Evolutionary conservation across 35 echinoderm and acorn worm species (phyloP).

Genomic region (Amphiura filiformis): DNA sequence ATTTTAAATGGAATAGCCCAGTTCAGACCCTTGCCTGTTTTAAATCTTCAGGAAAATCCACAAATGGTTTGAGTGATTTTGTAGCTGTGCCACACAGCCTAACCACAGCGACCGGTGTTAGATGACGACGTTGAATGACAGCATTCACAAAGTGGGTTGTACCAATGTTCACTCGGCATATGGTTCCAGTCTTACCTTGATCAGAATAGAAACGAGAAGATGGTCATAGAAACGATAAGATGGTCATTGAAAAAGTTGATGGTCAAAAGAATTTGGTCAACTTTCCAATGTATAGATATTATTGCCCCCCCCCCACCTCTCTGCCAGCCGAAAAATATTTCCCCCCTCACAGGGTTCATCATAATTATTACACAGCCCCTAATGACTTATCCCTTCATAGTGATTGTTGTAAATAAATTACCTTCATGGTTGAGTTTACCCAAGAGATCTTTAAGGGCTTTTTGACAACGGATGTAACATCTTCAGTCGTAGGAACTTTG

Average conservation of each 20-base stretch:
- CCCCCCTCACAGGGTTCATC: neutral
- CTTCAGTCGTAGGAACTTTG: constrained; percentile 74
- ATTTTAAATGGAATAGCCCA: too few relatives aligned
- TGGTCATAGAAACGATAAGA: too few relatives aligned
- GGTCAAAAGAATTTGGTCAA: too few relatives aligned
- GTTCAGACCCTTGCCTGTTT: too few relatives aligned
- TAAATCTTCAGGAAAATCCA: constrained; percentile 73
- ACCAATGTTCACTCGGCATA: constrained; percentile 81
- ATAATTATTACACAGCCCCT: too few relatives aligned
- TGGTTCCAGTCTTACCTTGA: constrained; percentile 30
- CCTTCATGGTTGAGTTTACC: neutral
- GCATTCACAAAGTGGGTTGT: constrained; percentile 96
- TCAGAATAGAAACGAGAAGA: too few relatives aligned
- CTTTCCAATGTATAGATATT: too few relatives aligned
- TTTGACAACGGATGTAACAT: constrained; percentile 70
- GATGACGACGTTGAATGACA: constrained; percentile 59
- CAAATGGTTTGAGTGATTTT: constrained; percentile 60
- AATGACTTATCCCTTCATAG: neutral
- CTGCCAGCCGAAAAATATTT: too few relatives aligned
- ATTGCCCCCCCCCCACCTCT: too few relatives aligned
- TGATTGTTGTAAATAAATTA: neutral
- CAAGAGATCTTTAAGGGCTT: neutral
- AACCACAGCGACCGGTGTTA: constrained; percentile 70
- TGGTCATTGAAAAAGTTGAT: too few relatives aligned
- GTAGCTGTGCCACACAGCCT: constrained; percentile 85